Conservation (phyloP, 1,140 invertebrate genomes). For the Calliopsis andreniformis region DNA sequence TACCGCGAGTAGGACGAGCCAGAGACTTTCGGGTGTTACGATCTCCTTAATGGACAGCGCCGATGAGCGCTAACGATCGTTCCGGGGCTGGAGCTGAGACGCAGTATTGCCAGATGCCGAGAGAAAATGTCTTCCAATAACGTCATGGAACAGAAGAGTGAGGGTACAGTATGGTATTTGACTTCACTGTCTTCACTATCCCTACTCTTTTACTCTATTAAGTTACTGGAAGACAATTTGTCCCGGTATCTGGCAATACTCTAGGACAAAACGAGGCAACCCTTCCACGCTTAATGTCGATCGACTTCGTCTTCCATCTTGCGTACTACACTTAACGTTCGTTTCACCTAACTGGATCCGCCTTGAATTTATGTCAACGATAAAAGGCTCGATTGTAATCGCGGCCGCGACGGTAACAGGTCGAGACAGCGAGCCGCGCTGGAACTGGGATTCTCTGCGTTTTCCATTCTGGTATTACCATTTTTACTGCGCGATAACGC, state of each 20-base stretch:
- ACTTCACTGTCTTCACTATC: too few relatives aligned
- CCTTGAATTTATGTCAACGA: neutral
- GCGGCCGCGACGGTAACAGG: neutral
- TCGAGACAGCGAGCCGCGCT: neutral
- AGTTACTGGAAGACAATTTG: too few relatives aligned
- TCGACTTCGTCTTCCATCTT: neutral
- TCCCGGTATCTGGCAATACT: too few relatives aligned
- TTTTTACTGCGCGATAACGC: conserved; percentile 22
- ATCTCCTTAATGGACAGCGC: conserved; percentile 13
- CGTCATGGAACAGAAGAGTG: too few relatives aligned
- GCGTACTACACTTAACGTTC: neutral
- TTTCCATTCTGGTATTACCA: conserved; percentile 18
- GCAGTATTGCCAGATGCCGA: too few relatives aligned
- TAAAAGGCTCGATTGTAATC: conserved; percentile 9
- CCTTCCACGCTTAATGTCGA: too few relatives aligned
- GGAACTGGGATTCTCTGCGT: neutral
- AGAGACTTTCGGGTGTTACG: conserved; percentile 15
- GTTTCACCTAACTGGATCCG: neutral
- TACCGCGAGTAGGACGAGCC: neutral
- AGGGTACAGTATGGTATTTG: too few relatives aligned
- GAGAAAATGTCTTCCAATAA: too few relatives aligned
- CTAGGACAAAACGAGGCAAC: too few relatives aligned
- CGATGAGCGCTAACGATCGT: conserved; percentile 31
- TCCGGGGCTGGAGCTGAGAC: neutral
- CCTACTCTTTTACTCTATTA: too few relatives aligned